Conservation (phyloP, 2,113 vertebrate genomes). For the Hydropotes inermis region DNA sequence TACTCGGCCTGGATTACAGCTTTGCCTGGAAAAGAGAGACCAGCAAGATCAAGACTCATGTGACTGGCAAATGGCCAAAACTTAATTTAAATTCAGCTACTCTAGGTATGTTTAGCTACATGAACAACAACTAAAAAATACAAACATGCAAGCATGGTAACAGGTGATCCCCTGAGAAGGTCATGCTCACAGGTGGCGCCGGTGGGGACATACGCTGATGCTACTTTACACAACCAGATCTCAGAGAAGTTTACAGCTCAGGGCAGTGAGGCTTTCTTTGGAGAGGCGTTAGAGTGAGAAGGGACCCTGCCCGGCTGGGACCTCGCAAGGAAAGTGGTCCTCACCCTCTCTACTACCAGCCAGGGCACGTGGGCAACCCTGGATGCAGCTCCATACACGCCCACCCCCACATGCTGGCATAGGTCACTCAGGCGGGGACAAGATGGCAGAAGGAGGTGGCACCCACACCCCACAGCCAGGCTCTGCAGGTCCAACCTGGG, state of each 20-base stretch:
- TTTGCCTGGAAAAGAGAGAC: neutral
- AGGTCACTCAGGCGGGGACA: neutral
- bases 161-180: accelerated
- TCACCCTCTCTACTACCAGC: neutral
- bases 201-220: accelerated
- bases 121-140: neutral
- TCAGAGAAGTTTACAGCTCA: neutral
- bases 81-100: neutral
- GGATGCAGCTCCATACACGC: neutral
- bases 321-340: accelerated
- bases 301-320: neutral
- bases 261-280: accelerated
- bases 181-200: neutral
- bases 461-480: neutral
- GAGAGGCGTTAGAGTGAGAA: neutral
- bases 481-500: neutral
- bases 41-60: neutral
- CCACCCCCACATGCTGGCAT: neutral
- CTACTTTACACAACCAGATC: neutral
- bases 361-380: too few species aligned
- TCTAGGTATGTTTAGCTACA: neutral
- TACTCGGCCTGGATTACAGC: neutral
- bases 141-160: neutral
- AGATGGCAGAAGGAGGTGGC: neutral
- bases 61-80: neutral